These are phyloP conservation scores for Philereme transversata DNA, from an alignment of 2,888 invertebrate species.

Conservation along the genomic window DNA sequence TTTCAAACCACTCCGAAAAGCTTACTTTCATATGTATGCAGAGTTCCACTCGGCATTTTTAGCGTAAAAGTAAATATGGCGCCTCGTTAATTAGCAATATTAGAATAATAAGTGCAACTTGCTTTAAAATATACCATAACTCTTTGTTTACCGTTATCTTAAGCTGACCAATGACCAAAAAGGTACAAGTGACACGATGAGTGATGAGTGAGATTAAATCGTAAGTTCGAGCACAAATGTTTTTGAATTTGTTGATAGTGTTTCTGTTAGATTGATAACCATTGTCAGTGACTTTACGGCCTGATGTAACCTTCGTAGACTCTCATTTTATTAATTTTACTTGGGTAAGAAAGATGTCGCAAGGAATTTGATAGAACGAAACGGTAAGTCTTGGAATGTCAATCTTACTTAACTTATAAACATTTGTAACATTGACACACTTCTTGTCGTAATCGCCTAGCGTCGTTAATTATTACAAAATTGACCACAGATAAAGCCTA, in stretches of 20 bases:
- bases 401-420: slow-evolving; percentile 36
- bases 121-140: no score
- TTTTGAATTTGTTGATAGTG: not conserved
- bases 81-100: slow-evolving; percentile 1
- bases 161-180: no score
- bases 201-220: no score
- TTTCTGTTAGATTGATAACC: not conserved
- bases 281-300: not conserved
- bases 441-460: slow-evolving; percentile 22
- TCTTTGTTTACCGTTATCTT: no score
- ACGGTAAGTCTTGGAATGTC: slow-evolving; percentile 30
- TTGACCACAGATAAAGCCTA: slow-evolving; percentile 27
- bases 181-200: no score
- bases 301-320: not conserved
- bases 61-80: not conserved
- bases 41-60: slow-evolving; percentile 12
- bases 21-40: slow-evolving; percentile 15
- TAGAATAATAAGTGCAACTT: not conserved
- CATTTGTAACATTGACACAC: slow-evolving; percentile 40
- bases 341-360: slow-evolving; percentile 14
- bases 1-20: slow-evolving; percentile 17
- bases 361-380: slow-evolving; percentile 27
- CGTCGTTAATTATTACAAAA: slow-evolving; percentile 35
- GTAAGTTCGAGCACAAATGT: no score
- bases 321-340: slow-evolving; percentile 13